These are phyloP conservation scores for Lordiphosa collinella DNA, from an alignment of 1,140 invertebrate genomes.

Conservation along the genomic window DNA sequence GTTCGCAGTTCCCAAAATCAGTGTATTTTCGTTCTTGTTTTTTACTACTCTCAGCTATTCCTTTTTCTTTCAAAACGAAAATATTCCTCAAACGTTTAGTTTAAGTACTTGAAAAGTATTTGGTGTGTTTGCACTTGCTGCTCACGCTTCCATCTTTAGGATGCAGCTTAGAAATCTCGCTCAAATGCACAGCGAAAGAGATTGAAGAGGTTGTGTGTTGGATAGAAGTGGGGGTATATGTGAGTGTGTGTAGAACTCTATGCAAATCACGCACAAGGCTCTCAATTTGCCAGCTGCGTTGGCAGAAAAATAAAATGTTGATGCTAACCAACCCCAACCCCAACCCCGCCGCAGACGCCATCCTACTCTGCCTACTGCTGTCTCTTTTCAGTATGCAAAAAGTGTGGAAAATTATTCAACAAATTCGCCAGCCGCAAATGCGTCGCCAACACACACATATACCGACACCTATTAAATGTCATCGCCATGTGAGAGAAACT, in stretches of 20 bases:
- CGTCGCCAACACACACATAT: slow-evolving; percentile 6
- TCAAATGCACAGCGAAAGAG: slow-evolving; percentile 7
- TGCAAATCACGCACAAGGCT: slow-evolving; percentile 38
- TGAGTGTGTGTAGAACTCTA: slow-evolving; percentile 11
- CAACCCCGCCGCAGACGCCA: no score
- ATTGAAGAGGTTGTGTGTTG: neutral
- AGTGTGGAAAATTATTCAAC: slow-evolving; percentile 36
- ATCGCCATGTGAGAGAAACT: slow-evolving; percentile 18
- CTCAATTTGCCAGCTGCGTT: slow-evolving; percentile 34
- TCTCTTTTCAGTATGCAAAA: neutral
- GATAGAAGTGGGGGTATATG: neutral
- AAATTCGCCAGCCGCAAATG: slow-evolving; percentile 31
- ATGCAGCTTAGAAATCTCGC: slow-evolving; percentile 6
- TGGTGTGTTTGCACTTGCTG: neutral
- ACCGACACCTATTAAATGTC: slow-evolving; percentile 37
- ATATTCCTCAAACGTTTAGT: neutral
- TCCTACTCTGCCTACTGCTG: neutral
- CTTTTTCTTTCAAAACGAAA: no score
- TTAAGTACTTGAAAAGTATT: neutral
- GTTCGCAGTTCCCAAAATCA: no score
- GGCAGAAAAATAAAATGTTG: slow-evolving; percentile 31
- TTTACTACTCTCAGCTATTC: no score
- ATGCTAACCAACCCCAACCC: slow-evolving; percentile 6
- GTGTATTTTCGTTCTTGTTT: no score
- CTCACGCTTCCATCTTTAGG: slow-evolving; percentile 1